Percentiles rank a stretch among this genome's conserved stretches.
Evolutionary conservation across 2,888 invertebrate genomes (phyloP).

Genomic region (Synergus laeviventris): DNA sequence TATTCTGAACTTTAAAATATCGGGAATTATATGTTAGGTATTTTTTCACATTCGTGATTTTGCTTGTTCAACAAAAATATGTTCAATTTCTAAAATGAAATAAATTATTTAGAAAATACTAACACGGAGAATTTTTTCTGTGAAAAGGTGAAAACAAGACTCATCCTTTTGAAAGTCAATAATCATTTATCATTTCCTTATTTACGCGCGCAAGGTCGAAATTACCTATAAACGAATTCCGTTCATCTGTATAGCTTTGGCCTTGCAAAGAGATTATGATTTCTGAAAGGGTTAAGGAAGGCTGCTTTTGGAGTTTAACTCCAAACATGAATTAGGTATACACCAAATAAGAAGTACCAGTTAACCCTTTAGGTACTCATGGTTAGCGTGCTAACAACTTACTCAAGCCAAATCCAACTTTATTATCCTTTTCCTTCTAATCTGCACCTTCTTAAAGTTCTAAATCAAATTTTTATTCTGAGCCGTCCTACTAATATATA

Average conservation of each 20-base stretch:
- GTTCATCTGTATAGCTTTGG: slow-evolving; percentile 17
- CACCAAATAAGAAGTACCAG: slow-evolving; percentile 26
- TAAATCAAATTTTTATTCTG: not conserved
- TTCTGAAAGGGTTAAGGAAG: slow-evolving; percentile 22
- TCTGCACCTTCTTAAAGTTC: not conserved
- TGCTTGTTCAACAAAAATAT: no score
- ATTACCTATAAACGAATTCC: slow-evolving; percentile 26
- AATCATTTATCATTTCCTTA: slow-evolving; percentile 13
- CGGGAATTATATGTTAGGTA: no score
- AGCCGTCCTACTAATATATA: no score
- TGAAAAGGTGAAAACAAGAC: not conserved
- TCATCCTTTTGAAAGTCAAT: slow-evolving; percentile 21
- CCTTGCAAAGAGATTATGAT: slow-evolving; percentile 38
- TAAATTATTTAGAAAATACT: no score
- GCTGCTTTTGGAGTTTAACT: not conserved
- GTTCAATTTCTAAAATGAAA: no score
- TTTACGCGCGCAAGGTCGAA: slow-evolving; percentile 28
- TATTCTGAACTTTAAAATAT: no score
- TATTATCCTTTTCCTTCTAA: not conserved
- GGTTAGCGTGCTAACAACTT: not conserved
- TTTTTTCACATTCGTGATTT: no score
- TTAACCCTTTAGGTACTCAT: slow-evolving; percentile 35
- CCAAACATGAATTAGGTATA: slow-evolving; percentile 9
- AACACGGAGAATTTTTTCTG: not conserved
- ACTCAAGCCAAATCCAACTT: not conserved